phyloP scores from a whole-genome alignment of 1,140 invertebrate species.

The Drosophila jambulina region DNA sequence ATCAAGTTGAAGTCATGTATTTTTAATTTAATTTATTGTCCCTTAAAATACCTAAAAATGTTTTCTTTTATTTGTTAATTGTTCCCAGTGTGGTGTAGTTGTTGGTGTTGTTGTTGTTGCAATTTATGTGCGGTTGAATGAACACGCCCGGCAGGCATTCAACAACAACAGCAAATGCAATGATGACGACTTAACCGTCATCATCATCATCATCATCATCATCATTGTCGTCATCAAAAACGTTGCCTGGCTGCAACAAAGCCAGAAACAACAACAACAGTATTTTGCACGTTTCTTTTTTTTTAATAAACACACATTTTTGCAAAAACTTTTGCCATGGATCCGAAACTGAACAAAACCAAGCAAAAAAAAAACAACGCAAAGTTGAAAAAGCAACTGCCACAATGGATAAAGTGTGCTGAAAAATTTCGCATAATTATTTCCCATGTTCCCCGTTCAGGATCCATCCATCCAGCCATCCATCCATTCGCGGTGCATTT shows the following conservation, averaged over 20 bases:
- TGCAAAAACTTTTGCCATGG: slow-evolving; percentile 55
- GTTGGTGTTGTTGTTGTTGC: slow-evolving; percentile 47
- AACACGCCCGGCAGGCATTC: slow-evolving; percentile 68
- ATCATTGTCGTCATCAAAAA: slow-evolving; percentile 27
- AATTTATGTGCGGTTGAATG: slow-evolving; percentile 83
- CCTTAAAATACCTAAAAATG: neutral
- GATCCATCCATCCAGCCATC: slow-evolving; percentile 8
- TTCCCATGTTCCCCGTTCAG: slow-evolving; percentile 58
- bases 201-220: slow-evolving; percentile 55
- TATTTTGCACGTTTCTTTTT: slow-evolving; percentile 44
- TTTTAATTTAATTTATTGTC: neutral
- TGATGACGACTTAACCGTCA: slow-evolving; percentile 51
- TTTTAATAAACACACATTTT: slow-evolving; percentile 73
- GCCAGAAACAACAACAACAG: slow-evolving; percentile 33
- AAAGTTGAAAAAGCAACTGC: slow-evolving; percentile 33
- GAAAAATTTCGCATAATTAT: slow-evolving; percentile 81
- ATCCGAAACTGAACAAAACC: slow-evolving; percentile 25
- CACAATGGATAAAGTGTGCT: slow-evolving; percentile 65
- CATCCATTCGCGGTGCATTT: slow-evolving; percentile 41
- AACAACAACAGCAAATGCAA: slow-evolving; percentile 48
- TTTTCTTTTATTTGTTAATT: neutral
- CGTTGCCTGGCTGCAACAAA: slow-evolving; percentile 35
- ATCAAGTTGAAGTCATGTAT: neutral
- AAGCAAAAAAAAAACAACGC: slow-evolving; percentile 22
- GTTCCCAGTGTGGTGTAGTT: slow-evolving; percentile 14